phyloP scores from a whole-genome alignment of 1,140 invertebrate genomes.

The Micrasema minimum region DNA sequence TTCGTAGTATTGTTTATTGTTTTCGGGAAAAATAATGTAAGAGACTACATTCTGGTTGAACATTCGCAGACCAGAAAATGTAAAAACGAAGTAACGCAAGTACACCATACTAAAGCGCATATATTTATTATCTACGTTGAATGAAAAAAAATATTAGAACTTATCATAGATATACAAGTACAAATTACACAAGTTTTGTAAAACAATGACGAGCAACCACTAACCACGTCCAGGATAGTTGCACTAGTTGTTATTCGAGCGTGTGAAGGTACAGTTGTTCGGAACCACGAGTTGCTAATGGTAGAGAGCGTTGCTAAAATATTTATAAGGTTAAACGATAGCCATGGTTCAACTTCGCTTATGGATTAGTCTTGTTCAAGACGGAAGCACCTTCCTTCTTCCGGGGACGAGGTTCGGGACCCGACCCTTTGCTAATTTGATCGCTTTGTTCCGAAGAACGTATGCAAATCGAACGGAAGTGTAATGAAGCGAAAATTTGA shows the following conservation, averaged over 20 bases:
- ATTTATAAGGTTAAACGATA: constrained; percentile 51
- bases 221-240: constrained; percentile 3
- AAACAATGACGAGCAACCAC: constrained; percentile 35
- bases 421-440: constrained; percentile 43
- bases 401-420: constrained; percentile 23
- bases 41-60: too few species aligned
- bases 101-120: too few species aligned
- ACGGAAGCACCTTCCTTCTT: constrained; percentile 39
- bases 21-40: too few species aligned
- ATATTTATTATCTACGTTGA: too few species aligned
- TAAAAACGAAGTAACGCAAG: too few species aligned
- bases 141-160: too few species aligned
- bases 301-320: constrained; percentile 43
- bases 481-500: constrained; percentile 40
- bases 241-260: constrained; percentile 45
- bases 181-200: too few species aligned
- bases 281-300: constrained; percentile 27
- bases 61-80: too few species aligned
- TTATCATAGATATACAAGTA: too few species aligned
- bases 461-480: constrained; percentile 36
- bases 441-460: constrained; percentile 47
- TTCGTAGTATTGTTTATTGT: too few species aligned
- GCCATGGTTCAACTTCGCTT: constrained; percentile 38
- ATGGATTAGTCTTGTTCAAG: constrained; percentile 52
- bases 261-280: constrained; percentile 42